Conservation (phyloP, 2,797 vertebrate species). For the Brachyalestes nurse region DNA sequence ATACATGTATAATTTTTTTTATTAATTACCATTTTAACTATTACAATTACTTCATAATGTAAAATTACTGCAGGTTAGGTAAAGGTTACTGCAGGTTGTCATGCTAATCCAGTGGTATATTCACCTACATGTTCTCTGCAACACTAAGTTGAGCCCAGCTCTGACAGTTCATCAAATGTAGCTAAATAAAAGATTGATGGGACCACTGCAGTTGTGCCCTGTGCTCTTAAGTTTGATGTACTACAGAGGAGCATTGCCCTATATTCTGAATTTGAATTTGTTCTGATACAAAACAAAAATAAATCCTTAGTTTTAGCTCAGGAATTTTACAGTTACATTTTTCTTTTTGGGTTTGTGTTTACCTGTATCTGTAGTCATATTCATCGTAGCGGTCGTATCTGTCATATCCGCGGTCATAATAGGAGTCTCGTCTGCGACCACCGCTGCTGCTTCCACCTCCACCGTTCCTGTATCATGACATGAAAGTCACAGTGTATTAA, state of each 20-base stretch:
- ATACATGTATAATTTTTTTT: too few species aligned
- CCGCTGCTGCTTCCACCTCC: constrained; percentile 64
- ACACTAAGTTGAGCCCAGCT: background rate
- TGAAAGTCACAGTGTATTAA: background rate
- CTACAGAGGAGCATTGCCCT: too few species aligned
- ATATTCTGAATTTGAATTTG: background rate
- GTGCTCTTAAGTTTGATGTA: background rate
- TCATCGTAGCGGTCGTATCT: constrained; percentile 91
- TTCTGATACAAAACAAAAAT: background rate
- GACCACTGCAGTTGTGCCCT: background rate
- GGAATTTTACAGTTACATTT: background rate
- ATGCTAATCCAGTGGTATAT: background rate
- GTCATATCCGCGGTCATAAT: constrained; percentile 86
- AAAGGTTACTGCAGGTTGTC: background rate
- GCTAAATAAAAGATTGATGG: constrained; percentile 36
- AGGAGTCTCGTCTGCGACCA: constrained; percentile 83
- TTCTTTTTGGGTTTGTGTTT: constrained; percentile 33
- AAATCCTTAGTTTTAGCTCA: background rate
- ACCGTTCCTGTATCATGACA: constrained; percentile 59
- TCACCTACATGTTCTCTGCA: background rate
- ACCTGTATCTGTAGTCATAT: constrained; percentile 91
- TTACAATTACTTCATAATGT: background rate
- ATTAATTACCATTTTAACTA: background rate
- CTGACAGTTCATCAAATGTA: constrained; percentile 14
- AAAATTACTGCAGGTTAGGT: background rate